Evolutionary conservation across 2,113 vertebrate genomes (phyloP).

Genomic region (Paracanthobrama guichenoti): DNA sequence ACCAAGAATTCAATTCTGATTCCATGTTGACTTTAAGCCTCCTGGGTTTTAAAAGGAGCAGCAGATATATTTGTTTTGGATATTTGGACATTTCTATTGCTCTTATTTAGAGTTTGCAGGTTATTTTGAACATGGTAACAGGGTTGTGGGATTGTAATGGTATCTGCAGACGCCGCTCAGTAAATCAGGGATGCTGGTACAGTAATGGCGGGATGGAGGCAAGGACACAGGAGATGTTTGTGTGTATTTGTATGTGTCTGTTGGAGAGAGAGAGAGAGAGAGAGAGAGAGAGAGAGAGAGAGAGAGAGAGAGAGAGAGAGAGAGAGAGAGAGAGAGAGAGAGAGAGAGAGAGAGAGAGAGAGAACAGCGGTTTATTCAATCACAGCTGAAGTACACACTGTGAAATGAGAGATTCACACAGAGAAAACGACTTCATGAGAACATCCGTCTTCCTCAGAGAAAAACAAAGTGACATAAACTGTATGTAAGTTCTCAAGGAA

Average conservation of each 20-base stretch:
- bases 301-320: no score
- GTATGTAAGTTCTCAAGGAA: background rate
- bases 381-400: background rate
- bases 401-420: background rate
- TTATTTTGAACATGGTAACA: background rate
- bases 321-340: background rate
- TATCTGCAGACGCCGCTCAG: background rate
- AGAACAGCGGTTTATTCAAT: background rate
- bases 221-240: background rate
- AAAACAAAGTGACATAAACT: background rate
- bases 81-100: background rate
- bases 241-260: background rate
- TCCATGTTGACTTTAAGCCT: background rate
- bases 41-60: background rate
- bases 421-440: background rate
- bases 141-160: slow-evolving; percentile 11
- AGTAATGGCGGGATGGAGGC: background rate
- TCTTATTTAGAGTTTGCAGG: background rate
- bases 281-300: background rate
- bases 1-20: background rate
- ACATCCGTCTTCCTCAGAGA: background rate
- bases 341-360: no score
- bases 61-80: background rate
- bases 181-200: slow-evolving; percentile 10
- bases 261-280: no score